Percentiles rank a stretch among this genome's conserved stretches.
Conservation (phyloP, 1,140 invertebrate species). For the Neuroterus valhalla region DNA sequence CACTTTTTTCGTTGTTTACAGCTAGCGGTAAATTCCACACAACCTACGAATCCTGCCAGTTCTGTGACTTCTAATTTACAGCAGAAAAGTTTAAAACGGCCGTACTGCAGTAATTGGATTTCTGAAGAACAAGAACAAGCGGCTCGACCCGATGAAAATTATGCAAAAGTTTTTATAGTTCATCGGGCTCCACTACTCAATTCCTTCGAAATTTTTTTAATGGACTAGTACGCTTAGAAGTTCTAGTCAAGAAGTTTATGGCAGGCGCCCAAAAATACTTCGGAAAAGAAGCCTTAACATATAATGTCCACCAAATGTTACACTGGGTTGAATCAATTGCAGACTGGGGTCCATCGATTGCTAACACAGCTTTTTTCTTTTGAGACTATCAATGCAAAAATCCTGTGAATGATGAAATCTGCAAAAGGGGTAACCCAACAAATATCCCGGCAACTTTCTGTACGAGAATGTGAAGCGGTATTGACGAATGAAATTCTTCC, state of each 20-base stretch:
- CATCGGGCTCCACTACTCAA: no score
- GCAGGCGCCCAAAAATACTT: conserved; percentile 31
- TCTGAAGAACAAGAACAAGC: no score
- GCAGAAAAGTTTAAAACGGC: no score
- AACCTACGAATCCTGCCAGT: no score
- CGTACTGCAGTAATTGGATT: no score
- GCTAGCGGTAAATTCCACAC: background rate
- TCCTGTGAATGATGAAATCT: conserved; percentile 27
- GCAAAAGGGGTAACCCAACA: conserved; percentile 34
- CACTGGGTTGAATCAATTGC: conserved; percentile 34
- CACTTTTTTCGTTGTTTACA: background rate
- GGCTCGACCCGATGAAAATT: no score
- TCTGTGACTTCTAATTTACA: no score
- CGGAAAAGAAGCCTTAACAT: conserved; percentile 35
- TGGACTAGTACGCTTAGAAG: background rate
- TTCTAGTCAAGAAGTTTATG: conserved; percentile 29
- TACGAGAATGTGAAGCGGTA: background rate
- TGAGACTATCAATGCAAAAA: conserved; percentile 38
- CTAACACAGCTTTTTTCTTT: conserved; percentile 39
- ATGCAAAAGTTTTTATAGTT: no score
- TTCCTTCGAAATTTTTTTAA: no score
- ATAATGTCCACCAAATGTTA: conserved; percentile 42
- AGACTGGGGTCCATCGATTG: conserved; percentile 38
- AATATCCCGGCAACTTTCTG: conserved; percentile 16
- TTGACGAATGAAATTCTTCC: conserved; percentile 4